Evolutionary conservation across 2,113 vertebrate genomes (phyloP).

Genomic region (Cyanoliseus patagonus): DNA sequence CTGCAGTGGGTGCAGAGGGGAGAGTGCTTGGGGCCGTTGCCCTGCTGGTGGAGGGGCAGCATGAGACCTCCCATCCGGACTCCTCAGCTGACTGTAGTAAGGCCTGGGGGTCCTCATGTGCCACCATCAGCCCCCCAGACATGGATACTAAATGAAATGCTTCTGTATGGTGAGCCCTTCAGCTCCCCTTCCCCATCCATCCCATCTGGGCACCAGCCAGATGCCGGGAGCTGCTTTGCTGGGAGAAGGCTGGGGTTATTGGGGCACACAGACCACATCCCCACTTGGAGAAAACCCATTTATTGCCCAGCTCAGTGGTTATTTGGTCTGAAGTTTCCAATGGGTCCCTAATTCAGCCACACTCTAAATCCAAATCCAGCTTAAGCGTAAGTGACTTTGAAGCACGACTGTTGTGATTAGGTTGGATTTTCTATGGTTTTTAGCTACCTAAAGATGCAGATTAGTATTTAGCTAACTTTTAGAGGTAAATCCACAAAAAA

Average conservation of each 20-base stretch:
- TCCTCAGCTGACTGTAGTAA: background rate
- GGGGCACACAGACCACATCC: background rate
- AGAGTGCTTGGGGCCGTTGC: background rate
- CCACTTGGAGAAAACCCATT: background rate
- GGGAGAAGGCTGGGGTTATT: background rate
- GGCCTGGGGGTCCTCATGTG: accelerated
- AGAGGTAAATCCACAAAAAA: background rate
- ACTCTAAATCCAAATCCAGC: constrained; percentile 3
- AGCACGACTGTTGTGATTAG: background rate
- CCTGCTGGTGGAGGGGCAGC: accelerated
- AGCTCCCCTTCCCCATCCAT: background rate
- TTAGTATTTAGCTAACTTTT: background rate
- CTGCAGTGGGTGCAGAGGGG: accelerated
- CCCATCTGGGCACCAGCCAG: background rate
- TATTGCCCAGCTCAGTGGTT: background rate
- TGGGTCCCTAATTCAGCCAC: background rate
- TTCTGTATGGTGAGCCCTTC: background rate
- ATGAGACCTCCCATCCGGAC: background rate
- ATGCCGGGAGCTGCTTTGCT: background rate
- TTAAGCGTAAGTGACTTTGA: background rate
- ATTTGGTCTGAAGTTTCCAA: background rate
- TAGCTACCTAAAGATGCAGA: constrained; percentile 38
- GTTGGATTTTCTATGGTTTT: constrained; percentile 9
- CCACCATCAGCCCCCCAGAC: accelerated
- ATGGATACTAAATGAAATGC: background rate